Evolutionary conservation across 2,888 invertebrate genomes (phyloP).

Genomic region (Phanerotoma sp.): DNA sequence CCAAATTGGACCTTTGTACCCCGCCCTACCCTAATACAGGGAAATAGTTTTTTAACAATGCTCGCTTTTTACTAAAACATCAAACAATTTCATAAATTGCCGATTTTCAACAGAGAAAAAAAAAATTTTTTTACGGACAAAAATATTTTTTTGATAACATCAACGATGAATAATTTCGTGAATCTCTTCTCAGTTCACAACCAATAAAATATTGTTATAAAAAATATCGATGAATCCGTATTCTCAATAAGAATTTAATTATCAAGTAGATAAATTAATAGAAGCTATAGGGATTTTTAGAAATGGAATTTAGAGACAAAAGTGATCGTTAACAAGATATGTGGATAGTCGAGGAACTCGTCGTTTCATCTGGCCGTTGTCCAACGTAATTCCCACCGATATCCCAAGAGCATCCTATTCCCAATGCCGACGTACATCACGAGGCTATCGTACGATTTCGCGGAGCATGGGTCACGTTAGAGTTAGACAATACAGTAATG

Average conservation of each 20-base stretch:
- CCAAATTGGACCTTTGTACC: too few species aligned
- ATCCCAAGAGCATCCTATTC: neutral
- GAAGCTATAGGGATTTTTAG: neutral
- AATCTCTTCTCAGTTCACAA: neutral
- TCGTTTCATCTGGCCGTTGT: constrained; percentile 17
- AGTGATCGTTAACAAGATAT: constrained; percentile 3
- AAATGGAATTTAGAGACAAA: constrained; percentile 3
- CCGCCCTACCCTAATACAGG: too few species aligned
- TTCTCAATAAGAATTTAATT: neutral
- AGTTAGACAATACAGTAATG: constrained; percentile 19
- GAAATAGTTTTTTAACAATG: too few species aligned
- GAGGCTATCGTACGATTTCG: constrained; percentile 6
- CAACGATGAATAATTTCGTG: too few species aligned
- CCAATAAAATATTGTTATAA: neutral
- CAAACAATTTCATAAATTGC: too few species aligned
- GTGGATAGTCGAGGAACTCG: neutral
- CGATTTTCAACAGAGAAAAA: too few species aligned
- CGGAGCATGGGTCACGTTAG: neutral
- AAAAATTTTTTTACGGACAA: too few species aligned
- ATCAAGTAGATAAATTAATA: neutral
- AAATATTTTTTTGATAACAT: too few species aligned
- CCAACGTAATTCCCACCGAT: constrained; percentile 20
- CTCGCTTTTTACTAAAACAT: too few species aligned
- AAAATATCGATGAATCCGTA: neutral
- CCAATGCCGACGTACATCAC: constrained; percentile 12